A percentile compares a stretch with the other conserved stretches of the same genome.
Evolutionary conservation across 2,888 invertebrate species (phyloP).

Genomic region (Drosophila quasianomalipes): DNA sequence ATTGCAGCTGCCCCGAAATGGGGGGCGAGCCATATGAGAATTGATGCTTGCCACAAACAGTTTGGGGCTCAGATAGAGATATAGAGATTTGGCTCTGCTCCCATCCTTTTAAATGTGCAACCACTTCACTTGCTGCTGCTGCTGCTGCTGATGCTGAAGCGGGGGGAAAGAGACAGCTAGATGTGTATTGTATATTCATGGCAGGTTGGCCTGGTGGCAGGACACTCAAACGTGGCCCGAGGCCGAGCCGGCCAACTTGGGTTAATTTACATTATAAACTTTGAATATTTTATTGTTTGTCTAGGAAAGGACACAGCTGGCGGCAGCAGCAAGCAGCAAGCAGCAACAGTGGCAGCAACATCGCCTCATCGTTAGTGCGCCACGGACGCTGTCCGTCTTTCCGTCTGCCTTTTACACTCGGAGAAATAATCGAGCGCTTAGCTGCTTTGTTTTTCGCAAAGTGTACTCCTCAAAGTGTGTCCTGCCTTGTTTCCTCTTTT

Average conservation of each 20-base stretch:
- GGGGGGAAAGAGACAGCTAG: conserved; percentile 1
- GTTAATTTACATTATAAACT: conserved; percentile 81
- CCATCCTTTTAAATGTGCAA: not conserved
- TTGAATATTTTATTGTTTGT: conserved; percentile 79
- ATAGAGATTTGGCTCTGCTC: conserved; percentile 2
- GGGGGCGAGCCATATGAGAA: conserved; percentile 58
- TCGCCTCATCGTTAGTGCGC: conserved; percentile 18
- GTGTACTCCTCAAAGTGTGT: not conserved
- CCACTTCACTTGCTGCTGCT: conserved; percentile 6
- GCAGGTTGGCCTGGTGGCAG: conserved; percentile 38
- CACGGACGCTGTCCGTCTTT: not conserved
- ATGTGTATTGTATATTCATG: conserved; percentile 73
- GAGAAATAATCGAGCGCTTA: not conserved
- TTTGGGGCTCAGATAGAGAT: conserved; percentile 33
- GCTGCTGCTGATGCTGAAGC: not conserved
- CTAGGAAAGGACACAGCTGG: conserved; percentile 71
- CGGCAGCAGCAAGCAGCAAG: conserved; percentile 29
- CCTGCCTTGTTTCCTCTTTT: not conserved
- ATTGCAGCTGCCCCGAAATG: conserved; percentile 29
- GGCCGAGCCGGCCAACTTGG: conserved; percentile 68
- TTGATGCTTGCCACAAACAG: conserved; percentile 52
- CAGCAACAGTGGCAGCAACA: not conserved
- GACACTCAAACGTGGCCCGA: conserved; percentile 59
- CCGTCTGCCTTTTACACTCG: not conserved
- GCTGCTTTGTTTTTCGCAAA: not conserved